Evolutionary conservation across 1,140 invertebrate species (phyloP), one percentile per base, ranked within the genome.

Genomic region (Drosophila nikananu): DNA sequence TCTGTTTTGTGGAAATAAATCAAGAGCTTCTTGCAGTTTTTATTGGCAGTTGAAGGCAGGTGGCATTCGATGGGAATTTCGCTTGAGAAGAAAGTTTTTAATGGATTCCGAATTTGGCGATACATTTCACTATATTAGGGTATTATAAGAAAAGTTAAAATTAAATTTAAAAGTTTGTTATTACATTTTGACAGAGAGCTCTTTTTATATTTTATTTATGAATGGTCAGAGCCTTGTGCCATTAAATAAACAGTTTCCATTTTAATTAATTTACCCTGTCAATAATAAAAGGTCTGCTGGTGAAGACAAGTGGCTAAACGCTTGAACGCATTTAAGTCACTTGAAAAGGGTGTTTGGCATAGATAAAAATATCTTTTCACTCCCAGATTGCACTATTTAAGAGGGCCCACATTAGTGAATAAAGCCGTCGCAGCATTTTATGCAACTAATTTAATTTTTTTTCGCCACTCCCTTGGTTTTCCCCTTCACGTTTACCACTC

Each of bases 371-470:
- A n/a, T 35, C 27, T 71, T 44, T 71, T 72, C 17, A 51, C 21
- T 39, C 2, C 5, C 12, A 19, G 19, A 35, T 35, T n/a, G 49
- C 49, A 37, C 15, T 55, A 54, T 48, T 63, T 48, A 74, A 74
- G n/a, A 23, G 19, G 1, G 19, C 15, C 27, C 49, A 55, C 49
- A 48, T 37, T 42, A 42, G 42, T 51, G 44, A 73, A 73, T 58
- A 72, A 71, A 72, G 54, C 54, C 30, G 13, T 32, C 21, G 54
- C 54, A 60, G 77, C 59, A 68, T 63, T 80, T 66, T 70, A 71
- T 60, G 63, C 59, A 68, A 72, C 80, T 83, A 83, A 80, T 80
- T 83, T 77, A 63, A 83, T 77, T 67, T 71, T 44, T 61, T 52
- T 60, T 25, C 8, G n/a, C 42, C 42, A 41, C 19, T 42, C 25